Evolutionary conservation across 1,140 invertebrate species (phyloP), one percentile per base, ranked within the genome.

Genomic region (Oncopodura yosiiana): DNA sequence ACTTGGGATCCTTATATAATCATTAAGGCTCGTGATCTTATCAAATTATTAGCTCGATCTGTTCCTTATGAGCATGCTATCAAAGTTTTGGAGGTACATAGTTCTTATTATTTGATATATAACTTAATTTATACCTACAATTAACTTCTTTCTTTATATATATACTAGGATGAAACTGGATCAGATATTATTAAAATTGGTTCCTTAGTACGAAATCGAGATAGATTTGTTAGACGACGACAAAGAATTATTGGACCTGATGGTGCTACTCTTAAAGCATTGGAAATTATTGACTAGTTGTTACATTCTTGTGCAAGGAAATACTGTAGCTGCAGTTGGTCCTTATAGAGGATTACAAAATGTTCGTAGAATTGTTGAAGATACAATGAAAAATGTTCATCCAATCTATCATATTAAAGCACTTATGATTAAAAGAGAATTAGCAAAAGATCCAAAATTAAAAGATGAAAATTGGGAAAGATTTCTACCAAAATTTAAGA

Each of bases 371-470:
- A 89, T 99, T 65, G 89, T 93, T 5, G 83, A 90, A 68, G 94
- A 99, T 65, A 95, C 91, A 2, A 97, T 99, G 93, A 92, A 93
- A 67, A 99, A 99, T 70, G 82, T 99, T 55, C 95, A 99, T 77
- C 95, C 95, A n/a, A 94, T 99, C 68, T 98, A 98, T 68, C 96
- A 96, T 67, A 94, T 99, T 0, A 99, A 99, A 74, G 84, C 87
- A 16, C 71, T 99, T 11, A 98, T 99, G 94, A 95, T 99, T 41
- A 98, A 98, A 71, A 77, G 82, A 65, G 94, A 99, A 74, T 71
- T 99, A 21, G 82, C 84, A 53, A 96, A 90, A 69, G 88, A 98
- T 76, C 83, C 87, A 0, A 82, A 84, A 65, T 68, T 98, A 21
- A 88, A 84, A 70, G 84, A 94, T 75, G 91, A 98, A 73, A 92